Base-by-base conservation (phyloP, 2,888 invertebrate genomes). In the Pristionchus japonicus region DNA sequence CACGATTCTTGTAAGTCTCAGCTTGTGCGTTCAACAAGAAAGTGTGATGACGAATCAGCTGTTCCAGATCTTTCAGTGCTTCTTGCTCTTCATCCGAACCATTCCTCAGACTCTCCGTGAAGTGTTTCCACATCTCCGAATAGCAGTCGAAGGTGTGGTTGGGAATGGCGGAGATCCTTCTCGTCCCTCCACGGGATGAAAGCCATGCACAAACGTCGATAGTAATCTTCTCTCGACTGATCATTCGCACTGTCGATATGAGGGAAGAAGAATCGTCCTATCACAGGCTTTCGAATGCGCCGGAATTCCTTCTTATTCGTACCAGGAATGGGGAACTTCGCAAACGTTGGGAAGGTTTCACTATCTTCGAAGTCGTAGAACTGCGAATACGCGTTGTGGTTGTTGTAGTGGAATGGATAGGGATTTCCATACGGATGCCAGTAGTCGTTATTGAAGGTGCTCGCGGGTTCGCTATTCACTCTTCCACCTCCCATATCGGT, bases 111-210 rank as follows among this genome's bases (percentile, higher is more conserved):
- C 23, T 52, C 31, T 52, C 27, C 83, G 52, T 83, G 83, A 15
- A 70, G 31, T 17, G 4, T 4, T 9, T 11, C 3, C 13, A 34
- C 6, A 23, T 23, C 57, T 57, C 57, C 13, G 4, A 57, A 20
- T 57, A 57, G 13, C 13, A 23, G 4, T 57, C 57, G 20, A 57
- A 57, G 9, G 17, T 4, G 20, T 57, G 57, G 9, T 20, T 20
- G 20, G 13, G 31, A 70, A 15, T 15, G 4, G 70, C 70, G 23
- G 3, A 57, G 20, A 4, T 57, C 20, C 17, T 15, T 23, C 20
- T 57, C 57, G 57, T 57, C 70, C 83, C 83, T 83, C 83, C 83
- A 83, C 6, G 83, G 83, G 23, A 83, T 83, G 52, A 83, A 49
- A 52, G 40, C 6, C 23, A 80, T 17, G 80, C 40, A 40, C 9